Evolutionary conservation across 2,888 invertebrate genomes (phyloP).

Genomic region (Gastracanthus pulcherrimus): DNA sequence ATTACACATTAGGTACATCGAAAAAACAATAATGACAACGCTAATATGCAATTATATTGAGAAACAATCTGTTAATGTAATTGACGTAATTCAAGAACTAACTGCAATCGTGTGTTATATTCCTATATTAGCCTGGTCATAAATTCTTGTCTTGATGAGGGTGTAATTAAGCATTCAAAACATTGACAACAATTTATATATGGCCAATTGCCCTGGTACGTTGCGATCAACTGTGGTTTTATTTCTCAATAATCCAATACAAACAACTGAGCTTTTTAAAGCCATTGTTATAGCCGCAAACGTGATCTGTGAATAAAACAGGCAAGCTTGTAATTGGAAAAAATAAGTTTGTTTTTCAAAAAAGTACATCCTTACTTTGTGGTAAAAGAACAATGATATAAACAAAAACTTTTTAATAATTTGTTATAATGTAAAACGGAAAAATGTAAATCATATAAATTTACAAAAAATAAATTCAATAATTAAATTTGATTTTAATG

Average conservation of each 20-base stretch:
- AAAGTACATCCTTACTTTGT: not conserved
- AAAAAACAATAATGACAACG: no score
- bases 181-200: not conserved
- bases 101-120: no score
- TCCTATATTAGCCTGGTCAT: not conserved
- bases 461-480: no score
- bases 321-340: not conserved
- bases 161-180: not conserved
- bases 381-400: not conserved
- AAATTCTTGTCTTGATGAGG: not conserved
- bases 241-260: not conserved
- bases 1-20: no score
- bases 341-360: not conserved
- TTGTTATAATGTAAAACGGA: no score
- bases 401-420: no score
- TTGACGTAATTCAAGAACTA: not conserved
- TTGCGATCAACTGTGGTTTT: not conserved
- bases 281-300: not conserved
- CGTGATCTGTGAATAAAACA: not conserved
- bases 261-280: not conserved
- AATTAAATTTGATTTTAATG: no score
- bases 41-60: no score
- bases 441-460: no score
- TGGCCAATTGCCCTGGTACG: not conserved
- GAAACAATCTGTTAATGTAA: no score